Evolutionary conservation across 2,113 vertebrate genomes (phyloP).

Genomic region (Ptilonorhynchus violaceus): DNA sequence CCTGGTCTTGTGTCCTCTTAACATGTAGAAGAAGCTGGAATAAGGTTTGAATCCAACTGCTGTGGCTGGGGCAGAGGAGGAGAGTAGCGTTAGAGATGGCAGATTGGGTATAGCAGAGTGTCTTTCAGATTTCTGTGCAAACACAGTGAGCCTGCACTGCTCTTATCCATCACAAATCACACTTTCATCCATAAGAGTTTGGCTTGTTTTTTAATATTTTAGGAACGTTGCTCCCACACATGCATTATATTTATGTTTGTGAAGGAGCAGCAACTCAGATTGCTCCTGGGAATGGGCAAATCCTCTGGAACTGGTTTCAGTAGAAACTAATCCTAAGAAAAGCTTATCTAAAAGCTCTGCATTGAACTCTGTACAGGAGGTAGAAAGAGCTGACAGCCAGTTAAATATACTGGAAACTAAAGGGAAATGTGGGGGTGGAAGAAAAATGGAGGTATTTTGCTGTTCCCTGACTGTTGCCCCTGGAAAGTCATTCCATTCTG

Average conservation of each 20-base stretch:
- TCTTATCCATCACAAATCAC: not conserved
- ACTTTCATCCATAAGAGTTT: not conserved
- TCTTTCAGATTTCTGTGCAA: not conserved
- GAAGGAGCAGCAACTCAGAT: not conserved
- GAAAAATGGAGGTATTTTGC: conserved; percentile 16
- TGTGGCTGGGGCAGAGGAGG: not conserved
- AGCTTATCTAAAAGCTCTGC: not conserved
- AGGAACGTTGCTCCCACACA: not conserved
- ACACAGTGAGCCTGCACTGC: not conserved
- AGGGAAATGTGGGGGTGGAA: conserved; percentile 44
- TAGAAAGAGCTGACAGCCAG: not conserved
- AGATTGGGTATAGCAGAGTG: not conserved
- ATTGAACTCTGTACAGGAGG: not conserved
- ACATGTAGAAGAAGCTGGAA: not conserved
- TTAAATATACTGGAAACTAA: conserved; percentile 3
- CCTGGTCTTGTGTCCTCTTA: not conserved
- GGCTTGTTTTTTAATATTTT: not conserved
- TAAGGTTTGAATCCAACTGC: not conserved
- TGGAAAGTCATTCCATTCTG: conserved; percentile 27
- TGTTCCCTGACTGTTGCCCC: not conserved
- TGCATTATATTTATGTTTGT: not conserved
- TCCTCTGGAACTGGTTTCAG: not conserved
- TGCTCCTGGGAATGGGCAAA: not conserved
- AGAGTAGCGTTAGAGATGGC: not conserved
- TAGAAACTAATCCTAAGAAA: conserved; percentile 12